Conservation (phyloP, 2,888 invertebrate genomes). For the Drosophila recens region DNA sequence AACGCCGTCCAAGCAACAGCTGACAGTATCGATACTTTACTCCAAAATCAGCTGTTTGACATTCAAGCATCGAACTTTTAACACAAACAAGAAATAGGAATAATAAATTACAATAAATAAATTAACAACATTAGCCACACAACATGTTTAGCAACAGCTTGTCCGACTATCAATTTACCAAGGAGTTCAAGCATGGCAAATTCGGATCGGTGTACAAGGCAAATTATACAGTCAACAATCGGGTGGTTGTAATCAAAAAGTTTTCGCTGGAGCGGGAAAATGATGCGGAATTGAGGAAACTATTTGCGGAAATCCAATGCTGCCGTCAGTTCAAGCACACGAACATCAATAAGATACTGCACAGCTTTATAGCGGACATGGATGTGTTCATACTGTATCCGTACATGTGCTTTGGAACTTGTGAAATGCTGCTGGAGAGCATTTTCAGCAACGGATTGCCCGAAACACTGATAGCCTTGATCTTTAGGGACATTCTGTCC, state of each 20-base stretch:
- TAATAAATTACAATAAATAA: conserved; percentile 3
- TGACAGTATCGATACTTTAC: neutral
- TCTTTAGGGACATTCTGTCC: conserved; percentile 90
- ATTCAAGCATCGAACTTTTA: conserved; percentile 22
- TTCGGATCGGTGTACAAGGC: conserved; percentile 90
- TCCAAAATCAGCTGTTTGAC: conserved; percentile 8
- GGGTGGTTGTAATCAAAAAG: conserved; percentile 91
- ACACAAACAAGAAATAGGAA: neutral
- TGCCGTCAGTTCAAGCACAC: conserved; percentile 92
- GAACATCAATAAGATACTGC: conserved; percentile 91
- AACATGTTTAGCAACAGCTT: conserved; percentile 87
- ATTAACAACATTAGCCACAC: conserved; percentile 16
- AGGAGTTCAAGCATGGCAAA: conserved; percentile 89
- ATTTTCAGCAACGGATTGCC: conserved; percentile 92
- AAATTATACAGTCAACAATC: conserved; percentile 88
- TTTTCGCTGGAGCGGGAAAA: conserved; percentile 90
- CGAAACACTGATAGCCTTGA: conserved; percentile 92
- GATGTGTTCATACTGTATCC: conserved; percentile 93
- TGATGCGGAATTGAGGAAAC: conserved; percentile 87
- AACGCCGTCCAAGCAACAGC: conserved; percentile 23
- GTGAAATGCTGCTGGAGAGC: conserved; percentile 91
- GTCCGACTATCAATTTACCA: conserved; percentile 89
- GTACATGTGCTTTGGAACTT: conserved; percentile 94
- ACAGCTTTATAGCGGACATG: conserved; percentile 91
- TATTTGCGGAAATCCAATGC: conserved; percentile 92